These are phyloP conservation scores for Stenurella melanura DNA, from an alignment of 2,888 invertebrate genomes.

Conservation along the genomic window DNA sequence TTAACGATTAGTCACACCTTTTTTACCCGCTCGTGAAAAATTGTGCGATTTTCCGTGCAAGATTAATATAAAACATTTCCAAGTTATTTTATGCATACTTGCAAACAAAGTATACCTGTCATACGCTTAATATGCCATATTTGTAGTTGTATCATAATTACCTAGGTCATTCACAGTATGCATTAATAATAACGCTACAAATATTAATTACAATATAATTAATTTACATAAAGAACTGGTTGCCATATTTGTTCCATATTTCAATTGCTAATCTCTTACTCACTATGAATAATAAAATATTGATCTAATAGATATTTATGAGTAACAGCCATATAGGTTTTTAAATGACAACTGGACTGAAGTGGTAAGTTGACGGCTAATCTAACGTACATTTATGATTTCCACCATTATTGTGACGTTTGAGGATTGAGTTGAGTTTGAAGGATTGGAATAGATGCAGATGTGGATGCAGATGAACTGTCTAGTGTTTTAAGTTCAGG, in stretches of 20 bases:
- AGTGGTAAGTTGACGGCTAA: not conserved
- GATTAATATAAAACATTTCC: conserved; percentile 34
- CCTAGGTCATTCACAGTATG: conserved; percentile 56
- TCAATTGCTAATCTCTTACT: conserved; percentile 47
- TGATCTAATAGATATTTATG: conserved; percentile 23
- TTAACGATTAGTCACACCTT: conserved; percentile 9
- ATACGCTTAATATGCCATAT: conserved; percentile 34
- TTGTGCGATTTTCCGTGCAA: conserved; percentile 25
- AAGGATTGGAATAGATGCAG: too few species aligned
- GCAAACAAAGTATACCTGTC: conserved; percentile 9
- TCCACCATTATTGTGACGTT: not conserved
- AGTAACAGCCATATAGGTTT: not conserved
- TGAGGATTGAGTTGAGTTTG: too few species aligned
- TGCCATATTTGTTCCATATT: conserved; percentile 51
- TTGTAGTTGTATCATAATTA: conserved; percentile 43
- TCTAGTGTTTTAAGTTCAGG: too few species aligned
- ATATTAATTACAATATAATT: conserved; percentile 59
- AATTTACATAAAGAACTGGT: conserved; percentile 56
- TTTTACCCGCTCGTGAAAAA: conserved; percentile 23
- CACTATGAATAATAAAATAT: conserved; percentile 40
- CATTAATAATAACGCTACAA: conserved; percentile 54
- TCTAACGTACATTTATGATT: not conserved
- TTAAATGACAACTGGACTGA: not conserved
- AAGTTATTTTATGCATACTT: conserved; percentile 33
- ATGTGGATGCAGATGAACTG: too few species aligned